Conservation (phyloP, 2,797 vertebrate species). For the Schizothorax lantsangensis region DNA sequence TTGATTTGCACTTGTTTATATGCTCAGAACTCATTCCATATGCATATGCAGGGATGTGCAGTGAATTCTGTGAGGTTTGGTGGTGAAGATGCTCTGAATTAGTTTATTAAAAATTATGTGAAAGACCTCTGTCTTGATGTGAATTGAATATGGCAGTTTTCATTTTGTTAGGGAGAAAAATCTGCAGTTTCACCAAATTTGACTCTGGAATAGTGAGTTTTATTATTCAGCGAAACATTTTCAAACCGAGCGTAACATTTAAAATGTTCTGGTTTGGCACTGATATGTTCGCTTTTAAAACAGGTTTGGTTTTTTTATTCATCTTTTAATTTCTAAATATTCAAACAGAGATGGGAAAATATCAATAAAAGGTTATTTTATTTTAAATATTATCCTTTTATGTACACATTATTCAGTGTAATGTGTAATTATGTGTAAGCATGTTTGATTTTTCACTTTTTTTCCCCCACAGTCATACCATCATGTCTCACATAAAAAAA, state of each 20-base stretch:
- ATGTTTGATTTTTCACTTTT: constrained; percentile 12
- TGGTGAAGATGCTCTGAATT: neutral
- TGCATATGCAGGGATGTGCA: constrained; percentile 25
- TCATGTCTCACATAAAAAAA: constrained; percentile 55
- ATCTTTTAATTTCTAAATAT: constrained; percentile 4
- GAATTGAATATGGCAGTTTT: neutral
- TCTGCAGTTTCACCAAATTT: constrained; percentile 48
- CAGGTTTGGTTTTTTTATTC: constrained; percentile 5
- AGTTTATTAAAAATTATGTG: constrained; percentile 2
- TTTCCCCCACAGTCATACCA: constrained; percentile 6
- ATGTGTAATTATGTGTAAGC: constrained; percentile 57
- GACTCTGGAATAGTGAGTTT: neutral
- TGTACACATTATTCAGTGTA: constrained; percentile 45
- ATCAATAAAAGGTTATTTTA: neutral
- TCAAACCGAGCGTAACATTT: neutral
- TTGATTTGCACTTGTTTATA: constrained; percentile 37
- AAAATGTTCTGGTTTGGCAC: neutral
- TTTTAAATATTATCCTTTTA: constrained; percentile 49
- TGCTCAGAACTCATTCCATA: constrained; percentile 5
- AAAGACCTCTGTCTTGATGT: constrained; percentile 19
- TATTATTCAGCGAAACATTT: constrained; percentile 21
- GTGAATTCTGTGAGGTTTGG: constrained; percentile 13
- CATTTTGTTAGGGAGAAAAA: neutral
- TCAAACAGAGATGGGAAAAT: constrained; percentile 1
- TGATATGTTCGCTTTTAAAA: neutral